These are phyloP conservation scores for Paragorgia papillata DNA, from an alignment of 92 coral and sea anemone genomes.

Conservation along the genomic window DNA sequence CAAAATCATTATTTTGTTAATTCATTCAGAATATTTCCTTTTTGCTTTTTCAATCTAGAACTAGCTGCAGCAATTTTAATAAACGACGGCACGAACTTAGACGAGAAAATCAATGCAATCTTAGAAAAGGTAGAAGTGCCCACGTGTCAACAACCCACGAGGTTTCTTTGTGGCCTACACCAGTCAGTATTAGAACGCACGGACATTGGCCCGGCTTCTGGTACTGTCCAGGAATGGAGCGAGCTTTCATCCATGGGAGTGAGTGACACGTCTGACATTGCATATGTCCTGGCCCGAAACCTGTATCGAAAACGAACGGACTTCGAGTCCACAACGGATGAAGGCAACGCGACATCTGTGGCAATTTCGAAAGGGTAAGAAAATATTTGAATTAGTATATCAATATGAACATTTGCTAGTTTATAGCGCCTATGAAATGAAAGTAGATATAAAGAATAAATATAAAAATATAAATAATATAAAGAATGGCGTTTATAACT, in stretches of 20 bases:
- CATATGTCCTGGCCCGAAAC: neutral
- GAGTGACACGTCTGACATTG: conserved; percentile 14
- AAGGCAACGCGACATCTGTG: too few relatives aligned
- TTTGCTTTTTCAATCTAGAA: conserved; percentile 4
- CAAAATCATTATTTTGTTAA: too few relatives aligned
- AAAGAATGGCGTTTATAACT: too few relatives aligned
- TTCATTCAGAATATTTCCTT: too few relatives aligned
- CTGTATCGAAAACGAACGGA: too few relatives aligned
- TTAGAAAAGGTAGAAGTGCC: conserved; percentile 15
- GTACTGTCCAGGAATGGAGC: conserved; percentile 21
- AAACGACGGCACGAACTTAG: conserved; percentile 8
- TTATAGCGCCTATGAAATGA: too few relatives aligned
- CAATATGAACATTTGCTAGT: too few relatives aligned
- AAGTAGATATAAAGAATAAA: too few relatives aligned
- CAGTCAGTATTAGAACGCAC: neutral
- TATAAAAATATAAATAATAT: too few relatives aligned
- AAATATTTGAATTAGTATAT: too few relatives aligned
- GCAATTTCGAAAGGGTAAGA: too few relatives aligned
- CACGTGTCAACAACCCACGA: neutral
- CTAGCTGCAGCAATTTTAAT: conserved; percentile 24
- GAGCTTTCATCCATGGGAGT: neutral
- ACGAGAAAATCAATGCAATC: conserved; percentile 20
- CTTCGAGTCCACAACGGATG: too few relatives aligned
- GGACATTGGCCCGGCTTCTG: neutral
- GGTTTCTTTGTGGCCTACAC: neutral